Conservation (phyloP, 2,888 invertebrate genomes). For the Melinaea marsaeus region DNA sequence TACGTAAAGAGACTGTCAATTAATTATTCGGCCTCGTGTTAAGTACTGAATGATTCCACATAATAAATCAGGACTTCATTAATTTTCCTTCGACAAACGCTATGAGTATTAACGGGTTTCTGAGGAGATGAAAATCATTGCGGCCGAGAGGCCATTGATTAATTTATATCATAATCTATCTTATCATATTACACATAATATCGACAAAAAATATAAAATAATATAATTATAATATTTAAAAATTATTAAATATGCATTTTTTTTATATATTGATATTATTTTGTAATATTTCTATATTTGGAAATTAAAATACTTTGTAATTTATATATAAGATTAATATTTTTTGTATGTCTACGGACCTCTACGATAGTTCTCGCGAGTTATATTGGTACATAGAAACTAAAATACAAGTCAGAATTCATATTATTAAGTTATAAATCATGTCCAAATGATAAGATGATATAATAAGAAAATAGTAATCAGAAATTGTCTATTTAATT, state of each 20-base stretch:
- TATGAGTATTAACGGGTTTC: conserved; percentile 46
- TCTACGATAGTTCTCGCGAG: too few relatives aligned
- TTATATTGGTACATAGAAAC: too few relatives aligned
- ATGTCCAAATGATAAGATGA: too few relatives aligned
- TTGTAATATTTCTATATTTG: too few relatives aligned
- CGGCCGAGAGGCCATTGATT: conserved; percentile 47
- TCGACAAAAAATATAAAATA: not conserved
- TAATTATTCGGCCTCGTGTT: conserved; percentile 16
- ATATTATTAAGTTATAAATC: too few relatives aligned
- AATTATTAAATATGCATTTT: not conserved
- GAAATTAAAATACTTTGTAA: too few relatives aligned
- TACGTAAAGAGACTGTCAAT: conserved; percentile 13
- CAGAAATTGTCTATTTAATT: too few relatives aligned
- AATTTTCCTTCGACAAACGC: conserved; percentile 44
- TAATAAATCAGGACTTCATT: conserved; percentile 38
- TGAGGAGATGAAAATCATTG: conserved; percentile 46
- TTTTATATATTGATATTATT: too few relatives aligned
- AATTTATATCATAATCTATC: conserved; percentile 42
- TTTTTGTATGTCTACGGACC: too few relatives aligned
- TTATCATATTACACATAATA: conserved; percentile 1
- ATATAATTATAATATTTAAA: not conserved
- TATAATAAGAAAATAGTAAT: too few relatives aligned
- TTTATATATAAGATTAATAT: too few relatives aligned
- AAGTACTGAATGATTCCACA: conserved; percentile 27
- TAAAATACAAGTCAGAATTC: too few relatives aligned